Evolutionary conservation across 2,797 vertebrate species (phyloP), one percentile per base, ranked within the genome.

Genomic region (Manis crassicaudata): DNA sequence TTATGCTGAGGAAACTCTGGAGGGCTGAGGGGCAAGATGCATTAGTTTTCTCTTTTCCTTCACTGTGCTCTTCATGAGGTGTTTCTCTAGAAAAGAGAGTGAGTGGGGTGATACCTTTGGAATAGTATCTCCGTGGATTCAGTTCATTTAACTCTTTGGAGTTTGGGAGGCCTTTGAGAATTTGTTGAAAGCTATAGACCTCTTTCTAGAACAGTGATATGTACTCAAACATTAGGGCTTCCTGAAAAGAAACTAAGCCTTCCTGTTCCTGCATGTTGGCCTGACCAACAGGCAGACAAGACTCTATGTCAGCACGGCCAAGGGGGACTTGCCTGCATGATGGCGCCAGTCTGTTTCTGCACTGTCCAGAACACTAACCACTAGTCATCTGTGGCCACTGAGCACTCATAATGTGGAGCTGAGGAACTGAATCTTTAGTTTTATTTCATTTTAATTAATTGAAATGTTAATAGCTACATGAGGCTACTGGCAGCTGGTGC

Each of bases 301-400:
- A 18, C 23, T 91, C 17, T 23, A 54, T 82, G 23, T 54, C 7
- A 20, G 20, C 52, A 32, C 5, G 8, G 2, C 56, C 6, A 32
- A 21, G 35, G 68, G 88, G 89, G 54, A 0, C 63, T 25, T 29
- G 29, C 40, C 32, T 32, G 25, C 43, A 7, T 11, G 54, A 20
- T 1, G 5, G 46, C 3, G 46, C 27, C 32, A 25, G 29, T 18
- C 23, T 13, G 0, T 12, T 43, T 10, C 52, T 0, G 20, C 3
- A 1, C 21, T 56, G 21, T 43, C 58, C 8, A 2, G 32, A 16
- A 3, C 9, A 8, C 10, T 16, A 18, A 40, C 20, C 1, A 4
- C 50, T n/a, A 27, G 73, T 46, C 43, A 20, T 5, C 0, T 5
- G 35, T 56, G 52, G 52, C 43, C 6, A 0, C 29, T 3, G 56